A percentile compares a stretch with the other conserved stretches of the same genome.
Conservation (phyloP, 2,888 invertebrate genomes). For the Ophion slaviceki region DNA sequence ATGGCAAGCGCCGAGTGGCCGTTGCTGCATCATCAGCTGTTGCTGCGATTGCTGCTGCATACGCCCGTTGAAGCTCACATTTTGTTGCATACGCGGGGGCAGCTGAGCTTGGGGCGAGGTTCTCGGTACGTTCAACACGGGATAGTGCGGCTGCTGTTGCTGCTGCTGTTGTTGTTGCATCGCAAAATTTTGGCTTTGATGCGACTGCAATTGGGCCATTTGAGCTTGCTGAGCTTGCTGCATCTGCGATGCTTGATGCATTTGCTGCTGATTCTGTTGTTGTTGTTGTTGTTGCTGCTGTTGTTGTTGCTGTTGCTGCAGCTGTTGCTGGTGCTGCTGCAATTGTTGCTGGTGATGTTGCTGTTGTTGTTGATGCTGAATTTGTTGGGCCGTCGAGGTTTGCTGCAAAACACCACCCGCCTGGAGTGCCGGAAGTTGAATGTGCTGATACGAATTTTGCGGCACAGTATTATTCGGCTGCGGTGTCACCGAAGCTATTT, state of each 20-base stretch:
- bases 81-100: slow-evolving; percentile 75
- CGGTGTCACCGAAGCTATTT: slow-evolving; percentile 64
- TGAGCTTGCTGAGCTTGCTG: slow-evolving; percentile 75
- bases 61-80: slow-evolving; percentile 80
- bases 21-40: slow-evolving; percentile 77
- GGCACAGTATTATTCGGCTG: slow-evolving; percentile 65
- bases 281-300: slow-evolving; percentile 77
- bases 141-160: slow-evolving; percentile 82
- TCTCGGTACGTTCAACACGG: slow-evolving; percentile 77
- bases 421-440: slow-evolving; percentile 67
- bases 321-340: slow-evolving; percentile 77
- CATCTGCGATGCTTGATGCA: slow-evolving; percentile 68
- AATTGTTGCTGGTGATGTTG: slow-evolving; percentile 80
- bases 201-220: slow-evolving; percentile 73
- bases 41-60: slow-evolving; percentile 74
- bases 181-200: slow-evolving; percentile 74
- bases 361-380: slow-evolving; percentile 74
- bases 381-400: slow-evolving; percentile 76
- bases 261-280: slow-evolving; percentile 74
- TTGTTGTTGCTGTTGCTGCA: slow-evolving; percentile 68
- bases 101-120: slow-evolving; percentile 78
- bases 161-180: slow-evolving; percentile 75
- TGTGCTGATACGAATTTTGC: slow-evolving; percentile 67
- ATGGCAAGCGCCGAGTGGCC: slow-evolving; percentile 77
- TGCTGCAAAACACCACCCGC: slow-evolving; percentile 68